phyloP scores from a whole-genome alignment of 2,888 invertebrate species.

The Theodoxus fluviatilis region DNA sequence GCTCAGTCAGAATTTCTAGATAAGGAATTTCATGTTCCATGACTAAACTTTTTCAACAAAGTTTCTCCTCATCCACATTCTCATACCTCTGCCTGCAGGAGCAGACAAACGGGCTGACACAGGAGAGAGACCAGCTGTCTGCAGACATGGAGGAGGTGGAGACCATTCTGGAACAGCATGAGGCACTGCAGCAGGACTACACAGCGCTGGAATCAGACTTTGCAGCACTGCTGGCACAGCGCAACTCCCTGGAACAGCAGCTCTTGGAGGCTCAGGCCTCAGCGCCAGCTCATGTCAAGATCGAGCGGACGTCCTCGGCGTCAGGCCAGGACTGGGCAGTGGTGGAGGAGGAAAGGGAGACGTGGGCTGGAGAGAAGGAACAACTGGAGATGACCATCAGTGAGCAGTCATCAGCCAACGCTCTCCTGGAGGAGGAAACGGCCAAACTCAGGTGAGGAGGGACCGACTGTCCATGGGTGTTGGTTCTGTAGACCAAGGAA shows the following conservation, averaged over 20 bases:
- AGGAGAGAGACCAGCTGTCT: constrained; percentile 37
- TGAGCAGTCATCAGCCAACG: constrained; percentile 46
- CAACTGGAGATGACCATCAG: constrained; percentile 48
- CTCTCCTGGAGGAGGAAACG: constrained; percentile 44
- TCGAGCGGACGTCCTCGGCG: constrained; percentile 6
- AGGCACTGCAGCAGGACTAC: constrained; percentile 51
- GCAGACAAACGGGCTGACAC: constrained; percentile 26
- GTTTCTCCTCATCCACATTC: too few species aligned
- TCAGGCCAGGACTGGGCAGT: constrained; percentile 33
- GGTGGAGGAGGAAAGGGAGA: constrained; percentile 43
- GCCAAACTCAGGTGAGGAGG: neutral
- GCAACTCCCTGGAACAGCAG: constrained; percentile 51
- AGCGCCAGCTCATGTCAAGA: constrained; percentile 25
- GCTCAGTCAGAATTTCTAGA: too few species aligned
- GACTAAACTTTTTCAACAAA: too few species aligned
- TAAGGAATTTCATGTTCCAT: too few species aligned
- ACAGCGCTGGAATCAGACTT: constrained; percentile 41
- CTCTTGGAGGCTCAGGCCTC: constrained; percentile 36
- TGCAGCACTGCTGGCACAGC: constrained; percentile 49
- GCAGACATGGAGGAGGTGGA: constrained; percentile 49
- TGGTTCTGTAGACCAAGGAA: too few species aligned
- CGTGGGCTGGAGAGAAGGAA: constrained; percentile 44
- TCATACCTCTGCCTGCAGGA: too few species aligned
- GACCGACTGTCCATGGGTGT: too few species aligned
- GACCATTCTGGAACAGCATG: constrained; percentile 44